phyloP scores from a whole-genome alignment of 2,113 vertebrate genomes.

The Capricornis sumatraensis region DNA sequence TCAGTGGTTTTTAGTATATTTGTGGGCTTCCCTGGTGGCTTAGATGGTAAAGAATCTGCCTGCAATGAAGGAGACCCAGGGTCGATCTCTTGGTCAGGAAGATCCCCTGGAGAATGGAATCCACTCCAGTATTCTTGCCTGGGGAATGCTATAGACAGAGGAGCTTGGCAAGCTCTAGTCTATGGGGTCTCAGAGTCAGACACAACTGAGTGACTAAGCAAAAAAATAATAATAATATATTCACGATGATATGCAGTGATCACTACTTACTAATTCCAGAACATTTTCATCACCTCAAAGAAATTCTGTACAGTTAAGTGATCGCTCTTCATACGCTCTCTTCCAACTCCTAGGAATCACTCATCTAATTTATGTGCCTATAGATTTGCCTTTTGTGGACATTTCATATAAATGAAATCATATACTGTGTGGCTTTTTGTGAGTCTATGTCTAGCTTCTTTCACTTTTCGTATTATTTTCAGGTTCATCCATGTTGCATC shows the following conservation, averaged over 20 bases:
- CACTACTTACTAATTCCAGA: background rate
- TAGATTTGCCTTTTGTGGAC: background rate
- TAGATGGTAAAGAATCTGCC: background rate
- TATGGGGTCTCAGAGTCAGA: background rate
- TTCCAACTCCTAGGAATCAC: background rate
- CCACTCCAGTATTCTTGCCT: background rate
- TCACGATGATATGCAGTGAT: background rate
- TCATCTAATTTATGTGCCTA: background rate
- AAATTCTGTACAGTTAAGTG: background rate
- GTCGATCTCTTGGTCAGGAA: background rate
- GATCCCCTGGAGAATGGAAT: background rate
- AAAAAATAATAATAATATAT: background rate
- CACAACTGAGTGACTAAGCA: background rate
- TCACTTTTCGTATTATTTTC: background rate
- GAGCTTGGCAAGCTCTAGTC: background rate
- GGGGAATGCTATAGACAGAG: background rate
- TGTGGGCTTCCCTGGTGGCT: background rate
- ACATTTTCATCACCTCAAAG: background rate
- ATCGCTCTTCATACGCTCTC: fast-evolving
- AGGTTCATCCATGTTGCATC: background rate
- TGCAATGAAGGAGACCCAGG: background rate
- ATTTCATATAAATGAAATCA: background rate
- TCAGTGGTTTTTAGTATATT: background rate
- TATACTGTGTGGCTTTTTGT: background rate
- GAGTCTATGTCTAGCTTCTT: background rate